Percentiles rank a stretch among this genome's conserved stretches.
phyloP scores from a whole-genome alignment of 2,888 invertebrate genomes.

The Quadroppia sp. region DNA sequence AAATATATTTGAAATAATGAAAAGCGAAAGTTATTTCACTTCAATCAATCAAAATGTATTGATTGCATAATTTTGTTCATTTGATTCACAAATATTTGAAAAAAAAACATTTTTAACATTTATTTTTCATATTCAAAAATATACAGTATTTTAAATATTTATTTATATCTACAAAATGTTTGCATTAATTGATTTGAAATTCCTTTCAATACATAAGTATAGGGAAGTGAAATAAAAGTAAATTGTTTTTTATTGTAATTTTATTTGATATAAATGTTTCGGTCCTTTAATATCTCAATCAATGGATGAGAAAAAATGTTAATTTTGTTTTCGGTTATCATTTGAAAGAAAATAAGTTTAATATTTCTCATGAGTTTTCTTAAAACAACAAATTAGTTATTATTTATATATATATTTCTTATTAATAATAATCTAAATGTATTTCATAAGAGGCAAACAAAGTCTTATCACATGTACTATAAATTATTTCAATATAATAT shows the following conservation, averaged over 20 bases:
- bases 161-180: not conserved
- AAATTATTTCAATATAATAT: not conserved
- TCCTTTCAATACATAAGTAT: no score
- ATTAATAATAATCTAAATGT: constrained; percentile 7
- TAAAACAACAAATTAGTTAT: not conserved
- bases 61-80: constrained; percentile 4
- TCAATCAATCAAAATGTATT: not conserved
- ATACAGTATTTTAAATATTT: not conserved
- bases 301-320: no score
- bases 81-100: not conserved
- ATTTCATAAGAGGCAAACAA: not conserved
- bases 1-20: not conserved
- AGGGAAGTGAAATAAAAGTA: no score
- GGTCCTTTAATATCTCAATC: no score
- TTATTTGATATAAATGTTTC: no score
- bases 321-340: no score
- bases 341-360: no score
- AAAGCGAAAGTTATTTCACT: not conserved
- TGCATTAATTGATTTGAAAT: not conserved
- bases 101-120: not conserved
- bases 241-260: no score
- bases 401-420: not conserved
- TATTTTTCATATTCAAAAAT: not conserved
- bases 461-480: not conserved
- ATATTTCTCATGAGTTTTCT: not conserved